phyloP scores from a whole-genome alignment of 1,140 invertebrate genomes.

The Parasteatoda tepidariorum region DNA sequence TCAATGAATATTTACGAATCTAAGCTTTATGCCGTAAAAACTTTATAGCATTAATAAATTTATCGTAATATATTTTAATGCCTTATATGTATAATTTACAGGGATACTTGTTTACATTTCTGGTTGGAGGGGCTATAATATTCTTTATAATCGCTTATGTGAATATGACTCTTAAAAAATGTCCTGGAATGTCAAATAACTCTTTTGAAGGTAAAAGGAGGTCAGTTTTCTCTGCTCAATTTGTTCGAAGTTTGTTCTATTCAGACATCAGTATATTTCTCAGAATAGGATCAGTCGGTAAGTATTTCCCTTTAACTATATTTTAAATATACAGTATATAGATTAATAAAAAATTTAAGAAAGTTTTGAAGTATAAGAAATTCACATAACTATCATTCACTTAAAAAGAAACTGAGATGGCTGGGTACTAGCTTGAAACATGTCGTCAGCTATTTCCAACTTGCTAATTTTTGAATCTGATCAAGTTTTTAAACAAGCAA shows the following conservation, averaged over 20 bases:
- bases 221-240: conserved; percentile 8
- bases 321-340: not conserved
- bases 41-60: too few relatives aligned
- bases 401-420: too few relatives aligned
- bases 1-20: too few relatives aligned
- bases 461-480: too few relatives aligned
- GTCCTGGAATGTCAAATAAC: conserved; percentile 65
- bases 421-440: too few relatives aligned
- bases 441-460: too few relatives aligned
- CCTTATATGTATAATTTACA: too few relatives aligned
- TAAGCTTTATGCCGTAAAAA: too few relatives aligned
- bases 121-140: conserved; percentile 75
- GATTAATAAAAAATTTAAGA: not conserved
- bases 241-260: conserved; percentile 63
- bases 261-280: conserved; percentile 77
- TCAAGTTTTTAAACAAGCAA: too few relatives aligned
- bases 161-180: conserved; percentile 74
- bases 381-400: too few relatives aligned
- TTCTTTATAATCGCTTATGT: conserved; percentile 77
- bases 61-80: too few relatives aligned
- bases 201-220: conserved; percentile 2
- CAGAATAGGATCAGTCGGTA: conserved; percentile 76
- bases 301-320: conserved; percentile 52
- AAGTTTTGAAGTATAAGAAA: not conserved
- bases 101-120: conserved; percentile 76